Conservation (phyloP, 1,140 invertebrate genomes). For the Antheraea pernyi region DNA sequence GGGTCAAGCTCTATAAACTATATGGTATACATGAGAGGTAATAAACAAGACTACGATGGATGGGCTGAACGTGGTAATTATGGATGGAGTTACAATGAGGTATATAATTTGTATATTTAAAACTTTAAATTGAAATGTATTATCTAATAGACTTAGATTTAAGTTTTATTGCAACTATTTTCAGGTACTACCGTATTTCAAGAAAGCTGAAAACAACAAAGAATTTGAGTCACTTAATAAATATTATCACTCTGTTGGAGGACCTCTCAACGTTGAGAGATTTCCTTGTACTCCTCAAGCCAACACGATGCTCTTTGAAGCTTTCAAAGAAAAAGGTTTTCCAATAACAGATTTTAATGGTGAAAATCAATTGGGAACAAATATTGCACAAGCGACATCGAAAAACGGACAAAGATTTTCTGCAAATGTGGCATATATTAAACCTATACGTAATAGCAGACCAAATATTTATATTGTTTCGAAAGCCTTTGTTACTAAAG, state of each 20-base stretch:
- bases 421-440: constrained; percentile 87
- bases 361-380: constrained; percentile 79
- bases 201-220: constrained; percentile 83
- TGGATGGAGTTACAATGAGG: constrained; percentile 60
- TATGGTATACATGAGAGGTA: constrained; percentile 90
- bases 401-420: constrained; percentile 84
- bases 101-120: constrained; percentile 20
- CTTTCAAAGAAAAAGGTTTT: constrained; percentile 81
- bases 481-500: constrained; percentile 83
- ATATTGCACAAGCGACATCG: constrained; percentile 80
- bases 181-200: constrained; percentile 80
- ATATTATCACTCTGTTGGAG: too few species aligned
- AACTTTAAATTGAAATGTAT: constrained; percentile 44
- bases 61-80: constrained; percentile 83
- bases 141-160: too few species aligned
- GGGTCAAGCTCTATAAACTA: constrained; percentile 88
- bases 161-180: constrained; percentile 80
- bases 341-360: constrained; percentile 79
- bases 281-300: constrained; percentile 82
- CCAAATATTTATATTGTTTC: constrained; percentile 85
- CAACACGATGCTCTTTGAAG: constrained; percentile 77
- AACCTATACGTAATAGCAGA: constrained; percentile 83
- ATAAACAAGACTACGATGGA: constrained; percentile 85
- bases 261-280: constrained; percentile 76
- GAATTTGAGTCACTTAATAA: constrained; percentile 63